Conservation (phyloP, 2,888 invertebrate species). For the Oegoconia quadripuncta region DNA sequence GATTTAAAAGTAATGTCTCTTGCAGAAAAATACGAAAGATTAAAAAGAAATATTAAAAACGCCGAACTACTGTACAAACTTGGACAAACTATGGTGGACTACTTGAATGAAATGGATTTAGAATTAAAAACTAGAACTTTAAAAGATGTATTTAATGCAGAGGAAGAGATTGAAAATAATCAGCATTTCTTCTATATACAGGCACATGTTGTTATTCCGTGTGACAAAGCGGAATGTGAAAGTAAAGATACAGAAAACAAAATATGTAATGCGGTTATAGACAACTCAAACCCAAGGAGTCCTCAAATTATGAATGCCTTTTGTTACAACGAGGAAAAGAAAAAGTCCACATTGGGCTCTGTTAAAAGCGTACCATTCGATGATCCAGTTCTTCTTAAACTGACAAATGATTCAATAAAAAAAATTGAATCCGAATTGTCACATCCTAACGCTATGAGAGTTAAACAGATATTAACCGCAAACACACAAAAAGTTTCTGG, state of each 20-base stretch:
- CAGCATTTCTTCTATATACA: constrained; percentile 52
- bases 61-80: constrained; percentile 46
- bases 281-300: constrained; percentile 48
- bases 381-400: constrained; percentile 42
- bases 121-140: constrained; percentile 44
- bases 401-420: constrained; percentile 38
- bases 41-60: constrained; percentile 47
- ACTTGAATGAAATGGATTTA: constrained; percentile 54
- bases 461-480: constrained; percentile 46
- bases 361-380: constrained; percentile 33
- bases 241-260: constrained; percentile 47
- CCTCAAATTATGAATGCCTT: constrained; percentile 70
- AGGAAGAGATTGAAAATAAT: constrained; percentile 49
- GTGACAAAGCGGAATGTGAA: constrained; percentile 45
- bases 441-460: constrained; percentile 36
- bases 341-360: constrained; percentile 26
- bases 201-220: constrained; percentile 45
- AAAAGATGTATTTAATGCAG: constrained; percentile 47
- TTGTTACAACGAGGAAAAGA: constrained; percentile 58
- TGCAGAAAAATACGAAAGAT: constrained; percentile 41
- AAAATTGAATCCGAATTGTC: constrained; percentile 50
- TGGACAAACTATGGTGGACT: constrained; percentile 49
- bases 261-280: constrained; percentile 76
- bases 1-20: constrained; percentile 46
- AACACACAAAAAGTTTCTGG: constrained; percentile 43